These are phyloP conservation scores for Peromyscus californicus DNA, from an alignment of 2,113 vertebrate genomes.

Conservation along the genomic window DNA sequence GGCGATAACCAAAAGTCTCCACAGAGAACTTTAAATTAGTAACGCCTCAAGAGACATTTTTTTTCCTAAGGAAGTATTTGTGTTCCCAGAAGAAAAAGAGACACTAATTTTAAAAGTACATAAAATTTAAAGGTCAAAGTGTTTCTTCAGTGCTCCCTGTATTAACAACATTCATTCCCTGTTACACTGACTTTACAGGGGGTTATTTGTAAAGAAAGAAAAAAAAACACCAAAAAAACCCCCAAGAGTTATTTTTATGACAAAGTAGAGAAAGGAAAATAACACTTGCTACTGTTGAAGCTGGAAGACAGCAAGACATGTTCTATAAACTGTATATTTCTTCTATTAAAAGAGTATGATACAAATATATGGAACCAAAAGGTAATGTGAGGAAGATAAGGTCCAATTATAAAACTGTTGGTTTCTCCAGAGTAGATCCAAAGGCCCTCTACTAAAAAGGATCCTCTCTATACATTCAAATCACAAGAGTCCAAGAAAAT, in stretches of 20 bases:
- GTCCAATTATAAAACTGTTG: constrained; percentile 10
- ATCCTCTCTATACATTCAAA: background rate
- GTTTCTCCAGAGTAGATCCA: constrained; percentile 16
- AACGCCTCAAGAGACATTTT: constrained; percentile 18
- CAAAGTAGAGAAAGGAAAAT: constrained; percentile 59
- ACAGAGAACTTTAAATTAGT: background rate
- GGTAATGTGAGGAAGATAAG: constrained; percentile 25
- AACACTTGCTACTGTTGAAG: constrained; percentile 18
- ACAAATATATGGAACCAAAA: constrained; percentile 42
- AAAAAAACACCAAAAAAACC: background rate
- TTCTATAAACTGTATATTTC: constrained; percentile 21
- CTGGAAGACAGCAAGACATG: constrained; percentile 53
- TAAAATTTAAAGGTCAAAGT: constrained; percentile 68
- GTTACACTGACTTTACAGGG: constrained; percentile 29
- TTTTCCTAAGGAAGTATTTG: constrained; percentile 56
- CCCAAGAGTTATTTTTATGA: constrained; percentile 56
- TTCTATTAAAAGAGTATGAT: background rate
- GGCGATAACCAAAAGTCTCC: constrained; percentile 26
- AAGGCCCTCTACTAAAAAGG: constrained; percentile 31
- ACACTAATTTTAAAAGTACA: constrained; percentile 57
- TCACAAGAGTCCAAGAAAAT: background rate
- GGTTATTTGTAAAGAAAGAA: constrained; percentile 25
- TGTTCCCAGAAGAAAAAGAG: constrained; percentile 42
- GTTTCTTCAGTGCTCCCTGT: constrained; percentile 39
- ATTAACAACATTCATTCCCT: constrained; percentile 54